Evolutionary conservation across 2,797 vertebrate genomes (phyloP).

Genomic region (Lacerta bilineata): DNA sequence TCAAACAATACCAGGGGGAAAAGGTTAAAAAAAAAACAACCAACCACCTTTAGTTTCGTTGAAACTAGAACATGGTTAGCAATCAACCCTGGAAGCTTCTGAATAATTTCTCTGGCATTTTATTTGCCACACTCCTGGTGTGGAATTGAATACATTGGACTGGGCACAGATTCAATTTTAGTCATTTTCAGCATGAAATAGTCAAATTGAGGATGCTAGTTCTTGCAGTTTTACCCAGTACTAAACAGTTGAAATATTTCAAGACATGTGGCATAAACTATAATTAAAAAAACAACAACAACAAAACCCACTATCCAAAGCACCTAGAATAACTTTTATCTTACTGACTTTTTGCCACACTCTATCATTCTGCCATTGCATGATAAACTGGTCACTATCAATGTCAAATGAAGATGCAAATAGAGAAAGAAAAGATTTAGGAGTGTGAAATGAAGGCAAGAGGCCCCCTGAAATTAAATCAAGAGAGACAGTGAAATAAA

Average conservation of each 20-base stretch:
- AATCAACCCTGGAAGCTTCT: conserved; percentile 33
- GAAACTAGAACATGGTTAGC: conserved; percentile 38
- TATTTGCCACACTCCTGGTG: conserved; percentile 25
- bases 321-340: background rate
- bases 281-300: background rate
- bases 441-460: conserved; percentile 44
- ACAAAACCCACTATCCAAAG: background rate
- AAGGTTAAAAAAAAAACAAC: background rate
- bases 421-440: conserved; percentile 53
- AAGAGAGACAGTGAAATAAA: conserved; percentile 76
- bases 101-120: conserved; percentile 63
- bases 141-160: conserved; percentile 45
- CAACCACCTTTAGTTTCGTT: background rate
- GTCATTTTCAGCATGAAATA: conserved; percentile 46
- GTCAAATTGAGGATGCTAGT: conserved; percentile 30
- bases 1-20: background rate
- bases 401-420: conserved; percentile 56
- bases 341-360: background rate
- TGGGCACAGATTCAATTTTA: conserved; percentile 51
- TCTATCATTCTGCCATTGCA: conserved; percentile 18
- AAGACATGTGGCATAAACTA: background rate
- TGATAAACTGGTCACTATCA: conserved; percentile 59
- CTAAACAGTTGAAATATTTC: conserved; percentile 67
- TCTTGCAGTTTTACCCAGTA: conserved; percentile 5
- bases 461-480: conserved; percentile 63